Base-by-base conservation (phyloP, 2,888 invertebrate species). In the Patella caerulea region DNA sequence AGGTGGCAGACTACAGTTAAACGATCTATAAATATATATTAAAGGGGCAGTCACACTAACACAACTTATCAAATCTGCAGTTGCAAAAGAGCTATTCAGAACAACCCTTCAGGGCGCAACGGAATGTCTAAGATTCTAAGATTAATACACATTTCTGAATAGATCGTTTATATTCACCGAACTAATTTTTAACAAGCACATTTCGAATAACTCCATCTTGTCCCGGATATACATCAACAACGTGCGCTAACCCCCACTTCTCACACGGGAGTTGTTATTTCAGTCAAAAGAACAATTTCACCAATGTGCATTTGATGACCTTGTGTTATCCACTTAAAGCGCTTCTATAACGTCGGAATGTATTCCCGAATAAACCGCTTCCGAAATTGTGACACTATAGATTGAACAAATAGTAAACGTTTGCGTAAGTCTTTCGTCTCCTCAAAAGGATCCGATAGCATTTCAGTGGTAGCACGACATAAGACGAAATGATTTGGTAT, bases 401-500 rank as follows among this genome's bases (percentile, higher is more conserved):
- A 45, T 54, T 79, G 79, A 4, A 78, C 74, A 56, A 78, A 74
- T n/a, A 69, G 55, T 4, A 59, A 74, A n/a, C 78, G 55, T 59
- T 78, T 71, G 9, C 72, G 65, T 0, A 71, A 59, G 55, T 78
- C 52, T n/a, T 45, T 54, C n/a, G 74, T 78, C 15, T 75, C 71
- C 12, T 71, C 70, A 55, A 75, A 75, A 4, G 78, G 71, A 34
- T 45, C 76, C 24, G 65, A 45, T 34, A 75, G 74, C 12, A 75
- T 65, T 29, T 78, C 76, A 15, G 71, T 78, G 17, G 70, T 53
- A 5, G 74, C n/a, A n/a, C n/a, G n/a, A n/a, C n/a, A n/a, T n/a
- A n/a, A n/a, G n/a, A n/a, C n/a, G 45, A 78, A 78, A 73, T 78
- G 78, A 53, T 78, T 78, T 17, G 78, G 78, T 19, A 77, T 78